phyloP scores from a whole-genome alignment of 2,113 vertebrate species.

The Hippolais icterina region DNA sequence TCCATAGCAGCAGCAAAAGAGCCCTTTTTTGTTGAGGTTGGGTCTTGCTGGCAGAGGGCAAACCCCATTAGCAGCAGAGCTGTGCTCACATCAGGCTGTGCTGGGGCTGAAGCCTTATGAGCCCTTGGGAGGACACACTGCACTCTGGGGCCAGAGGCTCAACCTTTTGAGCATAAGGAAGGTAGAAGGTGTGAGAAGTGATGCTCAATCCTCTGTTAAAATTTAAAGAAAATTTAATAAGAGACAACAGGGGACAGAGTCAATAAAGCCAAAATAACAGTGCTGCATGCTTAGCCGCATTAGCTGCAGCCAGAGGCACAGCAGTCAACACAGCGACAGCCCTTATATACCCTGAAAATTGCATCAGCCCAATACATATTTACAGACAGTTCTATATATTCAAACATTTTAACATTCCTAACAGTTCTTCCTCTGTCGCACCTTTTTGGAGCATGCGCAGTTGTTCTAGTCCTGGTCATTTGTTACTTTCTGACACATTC shows the following conservation, averaged over 20 bases:
- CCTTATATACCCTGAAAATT: neutral
- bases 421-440: neutral
- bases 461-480: neutral
- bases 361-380: neutral
- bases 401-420: neutral
- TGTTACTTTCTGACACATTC: neutral
- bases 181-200: neutral
- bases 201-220: neutral
- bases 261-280: neutral
- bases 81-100: neutral
- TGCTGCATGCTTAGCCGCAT: accelerated
- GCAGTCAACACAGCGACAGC: too few species aligned
- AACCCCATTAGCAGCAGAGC: neutral
- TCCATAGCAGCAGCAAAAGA: neutral
- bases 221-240: neutral
- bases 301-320: neutral
- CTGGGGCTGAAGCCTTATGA: neutral
- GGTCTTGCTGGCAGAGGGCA: neutral
- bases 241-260: neutral
- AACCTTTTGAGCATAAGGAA: neutral
- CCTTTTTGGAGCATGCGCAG: neutral
- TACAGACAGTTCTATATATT: neutral
- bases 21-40: neutral
- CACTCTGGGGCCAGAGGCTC: neutral
- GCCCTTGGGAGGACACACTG: neutral